Evolutionary conservation across 2,888 invertebrate genomes (phyloP), one percentile per base, ranked within the genome.

Genomic region (Plagodis dolabraria): DNA sequence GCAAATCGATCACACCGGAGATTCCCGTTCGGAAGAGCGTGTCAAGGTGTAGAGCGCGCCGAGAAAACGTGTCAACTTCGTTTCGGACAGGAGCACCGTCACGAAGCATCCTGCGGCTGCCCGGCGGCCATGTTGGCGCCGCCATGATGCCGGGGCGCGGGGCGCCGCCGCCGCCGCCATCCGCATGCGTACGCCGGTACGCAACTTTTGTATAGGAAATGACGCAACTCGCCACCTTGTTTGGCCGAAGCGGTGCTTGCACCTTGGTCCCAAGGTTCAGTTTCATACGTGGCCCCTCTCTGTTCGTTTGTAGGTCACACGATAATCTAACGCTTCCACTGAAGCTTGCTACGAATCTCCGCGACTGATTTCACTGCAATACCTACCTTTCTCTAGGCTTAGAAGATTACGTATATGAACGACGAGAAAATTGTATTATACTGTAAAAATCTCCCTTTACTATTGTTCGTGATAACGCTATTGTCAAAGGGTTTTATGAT

Each of bases 81-180:
- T 83, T 85, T 85, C 84, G 86, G 84, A 82, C 84, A 85, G 85
- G 82, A 86, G 86, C 83, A 79, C 80, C 83, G 86, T 82, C 82
- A 83, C 85, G 83, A 84, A 87, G 86, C 90, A 91, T 89, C 89
- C 89, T 87, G 89, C 87, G 89, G 85, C 90, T 88, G 89, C 89
- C 88, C 87, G 92, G 89, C 92, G 87, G 93, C 93, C 93, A 93
- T 93, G 87, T 92, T 91, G 88, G 82, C 83, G 83, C 87, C 89
- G 93, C 93, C 93, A 93, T 93, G 88, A 93, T 93, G 87, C 87
- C 82, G 80, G 86, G 88, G 87, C 84, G 86, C 84, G 86, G 82
- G 87, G 88, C 84, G 86, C 83, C 85, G 82, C 83, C 79, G 80
- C 84, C 84, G 86, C 85, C 83, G 83, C 84, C 85, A 84, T 85